Evolutionary conservation across 2,888 invertebrate species (phyloP), one percentile per base, ranked within the genome.

Genomic region (Parnassius smintheus): DNA sequence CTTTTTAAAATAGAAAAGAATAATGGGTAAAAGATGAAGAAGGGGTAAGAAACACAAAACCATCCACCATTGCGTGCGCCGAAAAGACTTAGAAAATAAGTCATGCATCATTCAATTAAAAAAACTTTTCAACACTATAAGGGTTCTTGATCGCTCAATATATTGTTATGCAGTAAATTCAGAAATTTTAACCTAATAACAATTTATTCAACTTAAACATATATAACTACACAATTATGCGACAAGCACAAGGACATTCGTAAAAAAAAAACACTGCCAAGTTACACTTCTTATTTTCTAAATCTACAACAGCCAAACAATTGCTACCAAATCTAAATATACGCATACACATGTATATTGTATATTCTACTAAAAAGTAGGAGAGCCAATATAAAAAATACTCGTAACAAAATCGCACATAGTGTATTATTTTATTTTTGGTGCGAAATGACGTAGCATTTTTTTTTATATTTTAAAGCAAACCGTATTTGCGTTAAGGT

Each of bases 101-200:
- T 67, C 77, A 78, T 84, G 80, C 82, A 75, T 64, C 71, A 70
- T 65, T 65, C 63, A 59, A 62, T 52, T 68, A 63, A 66, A 72
- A 58, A 66, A 67, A 68, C 61, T 48, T 48, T 49, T 61, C 57
- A 61, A 65, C 64, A 61, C 58, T 49, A 59, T 56, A 50, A 58
- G 55, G 66, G 75, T 76, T 81, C 81, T 82, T 89, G 90, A 88
- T 91, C 90, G 88, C 88, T 86, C 75, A 81, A 78, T 80, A 80
- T 79, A 80, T 84, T 81, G 86, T 73, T 79, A 80, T 75, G 77
- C 72, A 76, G 78, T 75, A 76, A 63, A 59, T 59, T 62, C 46
- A 61, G 55, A 53, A 67, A 61, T 53, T 60, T 62, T 56, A 56
- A 56, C 56, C 50, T 62, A 52, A 48, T 53, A 56, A 63, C 59